phyloP scores from a whole-genome alignment of 2,888 invertebrate genomes.

The Hipparchia semele region DNA sequence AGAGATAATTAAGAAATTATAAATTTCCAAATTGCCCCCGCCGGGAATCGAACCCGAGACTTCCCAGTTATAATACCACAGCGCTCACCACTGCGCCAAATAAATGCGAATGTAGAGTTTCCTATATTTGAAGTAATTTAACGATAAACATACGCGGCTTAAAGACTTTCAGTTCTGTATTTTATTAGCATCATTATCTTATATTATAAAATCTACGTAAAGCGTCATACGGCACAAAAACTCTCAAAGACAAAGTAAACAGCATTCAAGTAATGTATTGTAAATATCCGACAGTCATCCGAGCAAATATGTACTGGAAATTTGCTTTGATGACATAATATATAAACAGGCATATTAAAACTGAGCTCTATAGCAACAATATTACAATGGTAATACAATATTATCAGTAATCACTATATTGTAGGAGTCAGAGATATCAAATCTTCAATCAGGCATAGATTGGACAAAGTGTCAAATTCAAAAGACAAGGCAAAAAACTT shows the following conservation, averaged over 20 bases:
- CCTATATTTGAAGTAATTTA: neutral
- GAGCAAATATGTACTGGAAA: slow-evolving; percentile 7
- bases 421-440: neutral
- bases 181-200: too few relatives aligned
- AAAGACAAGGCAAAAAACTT: neutral
- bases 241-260: slow-evolving; percentile 14
- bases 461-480: neutral
- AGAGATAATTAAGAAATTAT: too few relatives aligned
- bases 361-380: neutral
- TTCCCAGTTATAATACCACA: too few relatives aligned
- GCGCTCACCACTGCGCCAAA: too few relatives aligned
- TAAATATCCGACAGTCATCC: slow-evolving; percentile 9
- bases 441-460: neutral
- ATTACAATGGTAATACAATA: slow-evolving; percentile 2
- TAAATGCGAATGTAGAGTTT: neutral
- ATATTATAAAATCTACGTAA: neutral
- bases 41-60: too few relatives aligned
- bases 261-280: slow-evolving; percentile 10
- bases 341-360: neutral
- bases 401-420: slow-evolving; percentile 4
- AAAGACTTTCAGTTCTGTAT: too few relatives aligned
- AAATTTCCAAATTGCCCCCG: too few relatives aligned
- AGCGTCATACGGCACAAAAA: neutral
- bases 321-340: slow-evolving; percentile 17
- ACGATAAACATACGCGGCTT: too few relatives aligned